Evolutionary conservation across 1,140 invertebrate species (phyloP), one percentile per base, ranked within the genome.

Genomic region (Lysiphlebus fabarum): DNA sequence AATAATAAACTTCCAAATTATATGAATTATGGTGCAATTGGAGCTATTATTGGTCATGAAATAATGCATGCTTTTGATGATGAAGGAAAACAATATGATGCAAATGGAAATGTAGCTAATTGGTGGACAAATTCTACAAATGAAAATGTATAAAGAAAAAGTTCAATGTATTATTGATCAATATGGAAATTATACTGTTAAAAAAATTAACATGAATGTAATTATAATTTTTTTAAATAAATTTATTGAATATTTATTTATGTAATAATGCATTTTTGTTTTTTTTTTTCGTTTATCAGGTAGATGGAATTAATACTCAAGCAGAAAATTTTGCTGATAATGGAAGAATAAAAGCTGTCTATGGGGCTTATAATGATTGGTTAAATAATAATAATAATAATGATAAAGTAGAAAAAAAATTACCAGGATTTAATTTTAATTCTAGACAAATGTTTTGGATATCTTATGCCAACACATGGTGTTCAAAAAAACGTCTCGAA

Each of bases 321-420:
- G 90, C 87, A 11, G 93, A 96, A 70, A 95, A 95, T 71, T 92
- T 95, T 47, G 93, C 93, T 0, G 92, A 95, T 71, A 94, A 93
- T 70, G 91, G 90, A 10, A 92, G 92, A 1, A 84, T 94, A 26
- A 92, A 93, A 70, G 87, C 92, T 63, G 90, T 93, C 0, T 95
- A 94, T 72, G 82, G 85, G 33, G 90, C 91, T 0, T 93, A 93
- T 73, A 80, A 83, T 38, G 81, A 83, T 7, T 91, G 90, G 88
- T 81, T 80, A 1, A 72, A 84, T 40, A 58, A n/a, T n/a, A n/a
- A n/a, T n/a, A n/a, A n/a, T n/a, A n/a, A 75, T 38, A 77, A 83
- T 9, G 83, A 92, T 65, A 84, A 84, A 0, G 65, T 72, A 1
- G 90, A 92, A 14, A 77, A 81, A 1, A 76, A 82, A 58, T 73